Conservation (phyloP, 2,888 invertebrate genomes). For the Drosophila cyrtoloma region DNA sequence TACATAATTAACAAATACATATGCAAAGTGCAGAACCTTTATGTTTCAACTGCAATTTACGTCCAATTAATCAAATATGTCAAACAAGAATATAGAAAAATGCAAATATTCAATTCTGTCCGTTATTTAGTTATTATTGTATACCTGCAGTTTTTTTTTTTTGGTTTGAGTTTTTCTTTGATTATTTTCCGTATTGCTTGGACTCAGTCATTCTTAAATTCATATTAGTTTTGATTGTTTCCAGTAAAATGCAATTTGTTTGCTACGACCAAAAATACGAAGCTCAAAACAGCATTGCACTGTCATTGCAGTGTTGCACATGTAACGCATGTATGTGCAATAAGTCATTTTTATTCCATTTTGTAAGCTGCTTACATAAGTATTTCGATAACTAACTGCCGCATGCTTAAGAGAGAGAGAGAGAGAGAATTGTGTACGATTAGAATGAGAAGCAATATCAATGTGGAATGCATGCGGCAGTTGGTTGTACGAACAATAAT, state of each 20-base stretch:
- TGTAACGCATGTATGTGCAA: constrained; percentile 5
- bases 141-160: constrained; percentile 6
- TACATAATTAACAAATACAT: neutral
- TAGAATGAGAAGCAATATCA: neutral
- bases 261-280: constrained; percentile 19
- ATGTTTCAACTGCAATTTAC: neutral
- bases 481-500: neutral
- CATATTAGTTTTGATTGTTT: neutral
- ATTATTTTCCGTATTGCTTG: constrained; percentile 21
- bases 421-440: neutral
- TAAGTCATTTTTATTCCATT: constrained; percentile 4
- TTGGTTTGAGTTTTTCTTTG: constrained; percentile 10
- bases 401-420: neutral
- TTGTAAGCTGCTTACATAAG: constrained; percentile 9
- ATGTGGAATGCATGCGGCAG: neutral
- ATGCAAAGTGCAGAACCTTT: neutral
- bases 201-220: constrained; percentile 52
- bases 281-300: constrained; percentile 4
- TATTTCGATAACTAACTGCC: constrained; percentile 5
- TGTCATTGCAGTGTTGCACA: constrained; percentile 31
- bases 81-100: neutral
- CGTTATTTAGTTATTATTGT: neutral
- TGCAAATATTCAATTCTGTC: neutral
- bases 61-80: neutral
- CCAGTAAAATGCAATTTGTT: constrained; percentile 6